Evolutionary conservation across 2,888 invertebrate genomes (phyloP), one percentile per base, ranked within the genome.

Genomic region (Scelioninae gen. 1): DNA sequence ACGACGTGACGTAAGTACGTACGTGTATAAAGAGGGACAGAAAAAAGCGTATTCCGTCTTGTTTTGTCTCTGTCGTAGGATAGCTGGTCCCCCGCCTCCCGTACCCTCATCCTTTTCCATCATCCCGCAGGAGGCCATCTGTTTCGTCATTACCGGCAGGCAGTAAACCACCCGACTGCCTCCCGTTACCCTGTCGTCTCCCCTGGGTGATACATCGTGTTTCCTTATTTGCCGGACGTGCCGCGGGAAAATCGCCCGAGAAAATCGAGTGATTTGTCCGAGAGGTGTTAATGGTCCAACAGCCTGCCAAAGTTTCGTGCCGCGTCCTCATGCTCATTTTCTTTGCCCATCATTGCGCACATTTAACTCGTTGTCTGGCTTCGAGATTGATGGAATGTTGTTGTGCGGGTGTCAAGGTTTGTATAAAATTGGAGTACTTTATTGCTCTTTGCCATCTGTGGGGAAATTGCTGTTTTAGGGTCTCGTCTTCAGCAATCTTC

Each of bases 231-330:
- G 91, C 87, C 87, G 90, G 89, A 91, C 91, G 91, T 90, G 91
- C 90, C 89, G 89, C 90, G 89, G 88, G 90, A 92, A 91, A 92
- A 91, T 92, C 90, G 90, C 87, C 89, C 88, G 89, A 89, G 91
- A 91, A 92, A 92, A 92, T 92, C 92, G 92, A 91, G 92, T 92
- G 92, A 92, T 92, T 92, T 92, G 92, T 92, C 91, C 91, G 85
- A 84, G 89, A 92, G 91, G 92, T 91, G 92, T 92, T 92, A 91
- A 92, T 90, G 91, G 89, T 75, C 68, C 45, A 66, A 31, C 53
- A 62, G 68, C 60, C 55, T 62, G 77, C 62, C 62, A 60, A 69
- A 77, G 43, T 68, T 76, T 62, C 60, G 49, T 51, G 13, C 40
- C 47, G 32, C 60, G 68, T 76, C 76, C 66, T 68, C 29, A 55